These are phyloP conservation scores for Notolepis coatsorum DNA, from an alignment of 2,797 vertebrate genomes.

Conservation along the genomic window DNA sequence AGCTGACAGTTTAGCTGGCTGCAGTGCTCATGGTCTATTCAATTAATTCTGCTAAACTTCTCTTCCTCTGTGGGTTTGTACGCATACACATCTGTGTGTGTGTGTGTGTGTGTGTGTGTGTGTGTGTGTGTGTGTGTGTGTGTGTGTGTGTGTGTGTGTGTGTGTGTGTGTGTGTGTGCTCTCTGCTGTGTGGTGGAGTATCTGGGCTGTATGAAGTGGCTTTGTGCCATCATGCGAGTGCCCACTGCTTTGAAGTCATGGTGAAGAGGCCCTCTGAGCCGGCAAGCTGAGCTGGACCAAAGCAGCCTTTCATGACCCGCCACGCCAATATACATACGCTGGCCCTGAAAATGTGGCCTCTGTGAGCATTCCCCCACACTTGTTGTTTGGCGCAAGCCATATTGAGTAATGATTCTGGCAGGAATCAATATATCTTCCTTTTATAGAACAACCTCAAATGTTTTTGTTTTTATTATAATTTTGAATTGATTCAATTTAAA, in stretches of 20 bases:
- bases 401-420: neutral
- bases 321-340: constrained; percentile 23
- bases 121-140: neutral
- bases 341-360: constrained; percentile 28
- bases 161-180: constrained; percentile 24
- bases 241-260: constrained; percentile 74
- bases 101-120: constrained; percentile 2
- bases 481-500: constrained; percentile 14
- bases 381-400: neutral
- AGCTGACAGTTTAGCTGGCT: too few species aligned
- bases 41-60: neutral
- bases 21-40: too few species aligned
- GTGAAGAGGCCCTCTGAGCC: constrained; percentile 58
- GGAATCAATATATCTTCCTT: neutral
- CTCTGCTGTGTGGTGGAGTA: constrained; percentile 44
- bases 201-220: constrained; percentile 77
- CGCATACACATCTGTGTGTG: constrained; percentile 4
- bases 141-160: neutral
- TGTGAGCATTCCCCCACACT: constrained; percentile 14
- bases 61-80: constrained; percentile 6
- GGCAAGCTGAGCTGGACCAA: constrained; percentile 60
- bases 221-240: constrained; percentile 48
- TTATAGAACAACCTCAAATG: neutral
- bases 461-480: neutral
- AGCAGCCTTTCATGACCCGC: constrained; percentile 61